A percentile compares a stretch with the other conserved stretches of the same genome.
Evolutionary conservation across 1,140 invertebrate genomes (phyloP).

Genomic region (Coenobita brevimanus): DNA sequence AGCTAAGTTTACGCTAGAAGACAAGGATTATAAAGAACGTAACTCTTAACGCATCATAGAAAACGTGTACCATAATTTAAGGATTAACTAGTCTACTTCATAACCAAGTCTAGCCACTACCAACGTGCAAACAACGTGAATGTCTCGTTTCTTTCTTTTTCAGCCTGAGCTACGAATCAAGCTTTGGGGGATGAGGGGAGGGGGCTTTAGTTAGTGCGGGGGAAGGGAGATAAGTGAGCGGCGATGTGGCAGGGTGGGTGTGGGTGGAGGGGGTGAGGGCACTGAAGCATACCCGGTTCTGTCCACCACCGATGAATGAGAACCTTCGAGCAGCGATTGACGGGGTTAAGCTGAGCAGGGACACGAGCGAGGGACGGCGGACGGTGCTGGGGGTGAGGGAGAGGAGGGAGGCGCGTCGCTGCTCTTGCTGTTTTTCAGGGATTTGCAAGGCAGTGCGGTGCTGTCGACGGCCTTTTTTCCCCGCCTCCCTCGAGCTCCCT

Average conservation of each 20-base stretch:
- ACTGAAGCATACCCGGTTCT: conserved; percentile 35
- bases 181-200: too few relatives aligned
- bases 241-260: not conserved
- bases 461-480: not conserved
- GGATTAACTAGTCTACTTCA: not conserved
- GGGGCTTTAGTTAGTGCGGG: not conserved
- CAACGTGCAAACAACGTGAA: conserved; percentile 10
- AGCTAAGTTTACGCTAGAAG: conserved; percentile 23
- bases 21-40: conserved; percentile 10
- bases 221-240: not conserved
- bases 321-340: conserved; percentile 48
- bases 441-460: not conserved
- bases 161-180: conserved; percentile 12
- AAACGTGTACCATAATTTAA: conserved; percentile 6
- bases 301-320: conserved; percentile 55
- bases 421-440: conserved; percentile 18
- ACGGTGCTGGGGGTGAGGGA: conserved; percentile 44
- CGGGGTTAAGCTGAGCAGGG: conserved; percentile 48
- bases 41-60: not conserved
- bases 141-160: not conserved
- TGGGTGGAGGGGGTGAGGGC: not conserved
- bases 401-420: conserved; percentile 38
- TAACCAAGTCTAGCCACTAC: not conserved
- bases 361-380: conserved; percentile 45
- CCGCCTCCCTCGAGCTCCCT: conserved; percentile 15